phyloP scores from a whole-genome alignment of 2,888 invertebrate species.

The Drosophila setosimentum region DNA sequence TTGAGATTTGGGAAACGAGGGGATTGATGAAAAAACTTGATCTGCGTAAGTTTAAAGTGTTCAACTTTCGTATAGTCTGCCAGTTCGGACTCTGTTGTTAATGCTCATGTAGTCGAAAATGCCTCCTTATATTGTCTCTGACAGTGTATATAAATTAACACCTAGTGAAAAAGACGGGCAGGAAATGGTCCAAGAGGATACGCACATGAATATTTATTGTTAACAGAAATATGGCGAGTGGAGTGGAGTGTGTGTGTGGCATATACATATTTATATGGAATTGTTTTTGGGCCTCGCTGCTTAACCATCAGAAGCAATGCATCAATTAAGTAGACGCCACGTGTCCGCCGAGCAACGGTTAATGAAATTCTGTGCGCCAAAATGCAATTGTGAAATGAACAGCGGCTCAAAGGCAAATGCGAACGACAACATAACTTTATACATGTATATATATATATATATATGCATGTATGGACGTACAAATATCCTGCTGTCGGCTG shows the following conservation, averaged over 20 bases:
- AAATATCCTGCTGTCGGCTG: constrained; percentile 6
- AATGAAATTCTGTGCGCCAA: constrained; percentile 41
- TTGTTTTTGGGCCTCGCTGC: neutral
- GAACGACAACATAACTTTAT: neutral
- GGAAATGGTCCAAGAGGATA: constrained; percentile 11
- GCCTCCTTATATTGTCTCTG: neutral
- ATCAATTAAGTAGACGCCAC: constrained; percentile 32
- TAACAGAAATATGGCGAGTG: constrained; percentile 18
- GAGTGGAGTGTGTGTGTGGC: neutral
- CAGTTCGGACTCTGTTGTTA: neutral
- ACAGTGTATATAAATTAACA: neutral
- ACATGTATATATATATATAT: neutral
- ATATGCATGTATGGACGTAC: neutral
- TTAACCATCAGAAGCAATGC: constrained; percentile 11
- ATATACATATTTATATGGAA: neutral
- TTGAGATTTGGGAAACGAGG: neutral
- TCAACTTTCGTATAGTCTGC: neutral
- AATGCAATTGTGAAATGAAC: constrained; percentile 50
- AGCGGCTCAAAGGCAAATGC: constrained; percentile 44
- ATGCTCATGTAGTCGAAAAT: neutral
- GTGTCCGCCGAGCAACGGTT: constrained; percentile 23
- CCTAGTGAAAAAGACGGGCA: neutral
- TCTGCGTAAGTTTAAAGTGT: neutral
- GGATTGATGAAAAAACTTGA: neutral
- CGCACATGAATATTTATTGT: constrained; percentile 25